Evolutionary conservation across 2,888 invertebrate genomes (phyloP), one percentile per base, ranked within the genome.

Genomic region (Drosophila incognita): DNA sequence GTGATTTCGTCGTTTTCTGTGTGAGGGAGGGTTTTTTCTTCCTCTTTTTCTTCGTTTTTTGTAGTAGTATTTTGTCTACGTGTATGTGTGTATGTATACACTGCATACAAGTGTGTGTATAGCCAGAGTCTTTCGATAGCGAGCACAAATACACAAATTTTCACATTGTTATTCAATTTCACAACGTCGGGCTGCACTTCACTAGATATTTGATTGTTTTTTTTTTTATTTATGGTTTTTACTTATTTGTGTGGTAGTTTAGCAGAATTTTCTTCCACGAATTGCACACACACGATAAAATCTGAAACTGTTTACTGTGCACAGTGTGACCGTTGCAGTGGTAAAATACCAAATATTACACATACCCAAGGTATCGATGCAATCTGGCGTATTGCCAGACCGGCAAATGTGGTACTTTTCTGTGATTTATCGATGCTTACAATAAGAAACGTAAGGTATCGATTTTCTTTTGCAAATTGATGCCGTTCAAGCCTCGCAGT

Each of bases 61-160:
- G n/a, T 81, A 82, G 27, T 75, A 79, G 80, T 90, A 89, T 88
- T 87, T 90, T 79, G 90, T 83, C 89, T 88, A 86, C 84, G 89
- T 60, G 42, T 51, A 49, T 36, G 31, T 57, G 31, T 72, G 40
- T 63, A 36, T 63, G 61, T 74, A 62, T 56, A 64, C 58, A 62
- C 65, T 63, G 54, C 64, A 38, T 58, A 54, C 71, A 68, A 76
- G 63, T 75, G 77, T 80, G 80, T 67, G 58, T 53, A 52, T 58
- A 48, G 59, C 40, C 42, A 54, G 29, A 53, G 35, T 57, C 61
- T 62, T 71, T 57, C 61, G 29, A 57, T 46, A 60, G n/a, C n/a
- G 38, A 27, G 21, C 29, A 10, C 35, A 33, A 46, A 40, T 36
- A 18, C 36, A 35, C 21, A 27, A n/a, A 40, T 36, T 59, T 66